phyloP scores from a whole-genome alignment of 2,888 invertebrate species.

The Lagria hirta region DNA sequence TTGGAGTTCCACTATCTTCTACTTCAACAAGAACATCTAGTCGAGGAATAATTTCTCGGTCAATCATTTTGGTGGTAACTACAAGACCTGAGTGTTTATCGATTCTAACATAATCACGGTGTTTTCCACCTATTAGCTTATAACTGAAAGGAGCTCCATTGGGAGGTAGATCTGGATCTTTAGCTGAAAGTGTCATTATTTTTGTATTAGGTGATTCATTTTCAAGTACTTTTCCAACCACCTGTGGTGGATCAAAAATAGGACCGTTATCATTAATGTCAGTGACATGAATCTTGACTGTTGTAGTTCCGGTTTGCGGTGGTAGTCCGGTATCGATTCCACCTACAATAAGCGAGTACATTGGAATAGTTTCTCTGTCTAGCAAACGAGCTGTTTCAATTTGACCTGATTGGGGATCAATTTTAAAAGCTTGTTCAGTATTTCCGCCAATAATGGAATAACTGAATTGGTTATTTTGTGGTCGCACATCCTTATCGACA shows the following conservation, averaged over 20 bases:
- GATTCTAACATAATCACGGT: slow-evolving; percentile 73
- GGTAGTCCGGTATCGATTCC: slow-evolving; percentile 88
- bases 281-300: slow-evolving; percentile 74
- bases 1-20: slow-evolving; percentile 83
- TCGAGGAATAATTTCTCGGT: slow-evolving; percentile 77
- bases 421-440: slow-evolving; percentile 78
- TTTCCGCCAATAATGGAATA: slow-evolving; percentile 88
- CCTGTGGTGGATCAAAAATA: slow-evolving; percentile 69
- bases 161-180: slow-evolving; percentile 85
- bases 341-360: slow-evolving; percentile 77
- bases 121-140: slow-evolving; percentile 73
- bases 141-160: slow-evolving; percentile 91
- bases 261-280: slow-evolving; percentile 96
- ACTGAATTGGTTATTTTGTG: slow-evolving; percentile 89
- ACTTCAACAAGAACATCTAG: slow-evolving; percentile 79
- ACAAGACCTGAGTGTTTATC: slow-evolving; percentile 80
- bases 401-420: slow-evolving; percentile 83
- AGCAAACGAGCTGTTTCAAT: slow-evolving; percentile 74
- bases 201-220: slow-evolving; percentile 83
- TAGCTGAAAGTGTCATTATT: slow-evolving; percentile 82
- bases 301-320: slow-evolving; percentile 88
- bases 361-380: slow-evolving; percentile 78
- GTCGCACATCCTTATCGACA: slow-evolving; percentile 86
- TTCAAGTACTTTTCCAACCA: slow-evolving; percentile 79
- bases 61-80: slow-evolving; percentile 75